phyloP scores from a whole-genome alignment of 2,888 invertebrate species.

The Chrysolina americana region DNA sequence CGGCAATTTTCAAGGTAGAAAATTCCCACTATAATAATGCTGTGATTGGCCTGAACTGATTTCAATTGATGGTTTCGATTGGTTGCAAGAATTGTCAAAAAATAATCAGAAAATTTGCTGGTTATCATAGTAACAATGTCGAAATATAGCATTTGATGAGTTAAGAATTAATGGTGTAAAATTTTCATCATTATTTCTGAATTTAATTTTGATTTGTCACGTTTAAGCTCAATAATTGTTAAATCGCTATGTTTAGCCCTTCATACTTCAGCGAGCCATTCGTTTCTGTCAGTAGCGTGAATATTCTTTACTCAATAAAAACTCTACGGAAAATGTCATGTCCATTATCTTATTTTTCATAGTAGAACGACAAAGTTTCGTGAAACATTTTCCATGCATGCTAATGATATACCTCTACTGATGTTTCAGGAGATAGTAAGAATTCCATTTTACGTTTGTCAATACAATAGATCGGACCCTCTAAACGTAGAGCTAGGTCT shows the following conservation, averaged over 20 bases:
- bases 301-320: slow-evolving; percentile 4
- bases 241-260: background rate
- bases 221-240: too few species aligned
- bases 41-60: too few species aligned
- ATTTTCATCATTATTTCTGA: too few species aligned
- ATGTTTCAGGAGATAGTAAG: slow-evolving; percentile 45
- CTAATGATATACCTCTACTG: slow-evolving; percentile 44
- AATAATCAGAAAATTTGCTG: too few species aligned
- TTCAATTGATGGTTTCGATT: too few species aligned
- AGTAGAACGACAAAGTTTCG: slow-evolving; percentile 32
- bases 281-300: background rate
- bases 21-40: too few species aligned
- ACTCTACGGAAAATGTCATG: slow-evolving; percentile 6
- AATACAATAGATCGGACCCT: slow-evolving; percentile 48
- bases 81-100: too few species aligned
- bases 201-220: too few species aligned
- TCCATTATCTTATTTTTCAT: slow-evolving; percentile 32
- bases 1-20: too few species aligned
- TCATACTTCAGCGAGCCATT: background rate
- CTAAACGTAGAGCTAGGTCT: slow-evolving; percentile 45
- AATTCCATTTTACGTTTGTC: slow-evolving; percentile 45
- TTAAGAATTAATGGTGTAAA: too few species aligned
- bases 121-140: too few species aligned
- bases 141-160: too few species aligned
- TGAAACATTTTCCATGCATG: slow-evolving; percentile 39